Base-by-base conservation (phyloP, 2,797 vertebrate species). In the Manis javanica region DNA sequence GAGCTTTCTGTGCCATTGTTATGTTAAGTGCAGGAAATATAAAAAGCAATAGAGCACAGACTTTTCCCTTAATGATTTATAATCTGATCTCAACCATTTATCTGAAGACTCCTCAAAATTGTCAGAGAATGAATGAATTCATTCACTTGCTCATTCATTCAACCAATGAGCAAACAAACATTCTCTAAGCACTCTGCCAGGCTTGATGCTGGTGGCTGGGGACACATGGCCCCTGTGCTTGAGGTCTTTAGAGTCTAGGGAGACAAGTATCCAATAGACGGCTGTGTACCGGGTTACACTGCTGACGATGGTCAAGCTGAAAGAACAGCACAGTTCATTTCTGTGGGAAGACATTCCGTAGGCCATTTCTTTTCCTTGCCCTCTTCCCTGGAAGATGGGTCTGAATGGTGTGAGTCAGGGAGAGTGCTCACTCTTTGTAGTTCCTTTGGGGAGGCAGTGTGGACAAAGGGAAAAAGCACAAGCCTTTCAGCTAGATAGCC, bases 51-150 rank as follows among this genome's bases (percentile, higher is more conserved):
- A 75, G n/a, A 53, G 26, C 19, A 71, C 8, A 78, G 72, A 83
- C 16, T 68, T 89, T 93, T 64, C 11, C 16, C 37, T 61, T 34
- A 63, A 91, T n/a, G 39, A 75, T 71, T 75, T 90, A 39, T 55
- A 19, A 55, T 92, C 23, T 55, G 18, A 91, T 59, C 93, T 91
- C 53, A 94, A 75, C 1, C 16, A 90, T 8, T 86, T 34, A 90
- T 77, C 29, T 77, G 71, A 89, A 71, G 83, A 93, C 19, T 89
- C 31, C 34, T 92, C 59, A 71, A 95, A 61, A 83, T 10, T 72
- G 39, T 92, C 59, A 87, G 64, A 81, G 59, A 66, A 72, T 26
- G 34, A 79, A 92, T 51, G 55, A 75, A 91, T 74, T 85, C 85
- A 71, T 51, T 79, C 42, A 53, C 15, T 85, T 4, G 64, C 42